Evolutionary conservation across 2,113 vertebrate genomes (phyloP).

Genomic region (Macroglossus sobrinus): DNA sequence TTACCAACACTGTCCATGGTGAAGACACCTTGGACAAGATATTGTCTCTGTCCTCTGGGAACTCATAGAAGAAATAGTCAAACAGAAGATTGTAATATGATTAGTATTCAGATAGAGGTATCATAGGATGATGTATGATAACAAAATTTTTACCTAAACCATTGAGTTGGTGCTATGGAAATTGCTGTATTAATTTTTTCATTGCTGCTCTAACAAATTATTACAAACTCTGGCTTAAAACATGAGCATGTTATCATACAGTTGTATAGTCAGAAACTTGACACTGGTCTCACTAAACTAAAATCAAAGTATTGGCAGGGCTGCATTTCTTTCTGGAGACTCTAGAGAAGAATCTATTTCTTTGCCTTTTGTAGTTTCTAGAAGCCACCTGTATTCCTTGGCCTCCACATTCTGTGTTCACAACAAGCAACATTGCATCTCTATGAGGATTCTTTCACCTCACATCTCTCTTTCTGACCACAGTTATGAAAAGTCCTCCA

Average conservation of each 20-base stretch:
- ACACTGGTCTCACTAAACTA: neutral
- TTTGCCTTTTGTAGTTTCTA: neutral
- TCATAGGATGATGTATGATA: neutral
- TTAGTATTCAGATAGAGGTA: neutral
- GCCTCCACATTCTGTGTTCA: neutral
- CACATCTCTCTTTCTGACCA: neutral
- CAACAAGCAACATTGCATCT: neutral
- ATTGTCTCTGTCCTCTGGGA: neutral
- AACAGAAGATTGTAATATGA: neutral
- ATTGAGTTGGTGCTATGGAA: neutral
- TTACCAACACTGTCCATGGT: conserved; percentile 4
- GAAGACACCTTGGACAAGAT: neutral
- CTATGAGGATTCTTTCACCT: neutral
- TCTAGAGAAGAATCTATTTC: neutral
- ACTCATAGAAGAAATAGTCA: neutral
- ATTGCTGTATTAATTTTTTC: neutral
- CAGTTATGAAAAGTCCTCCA: neutral
- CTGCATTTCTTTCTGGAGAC: neutral
- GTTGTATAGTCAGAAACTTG: neutral
- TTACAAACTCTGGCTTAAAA: neutral
- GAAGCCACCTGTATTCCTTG: neutral
- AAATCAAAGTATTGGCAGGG: neutral
- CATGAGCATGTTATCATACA: neutral
- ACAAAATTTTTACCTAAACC: neutral
- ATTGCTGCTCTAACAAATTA: neutral